Conservation (phyloP, 2,797 vertebrate genomes). For the Chaetophractus vellerosus region DNA sequence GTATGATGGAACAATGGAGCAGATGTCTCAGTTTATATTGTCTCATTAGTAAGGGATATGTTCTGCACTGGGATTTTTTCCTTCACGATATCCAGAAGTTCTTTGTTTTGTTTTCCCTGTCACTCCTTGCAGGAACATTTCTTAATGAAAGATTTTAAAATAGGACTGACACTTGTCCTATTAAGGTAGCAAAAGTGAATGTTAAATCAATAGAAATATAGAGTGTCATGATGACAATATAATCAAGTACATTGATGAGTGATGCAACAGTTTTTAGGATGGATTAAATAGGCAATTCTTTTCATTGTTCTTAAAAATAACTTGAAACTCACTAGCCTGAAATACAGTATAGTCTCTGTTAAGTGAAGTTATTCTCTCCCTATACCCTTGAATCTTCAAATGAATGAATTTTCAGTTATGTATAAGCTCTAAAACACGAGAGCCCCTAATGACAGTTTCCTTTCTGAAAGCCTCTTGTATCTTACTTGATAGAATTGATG, state of each 20-base stretch:
- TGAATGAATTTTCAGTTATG: neutral
- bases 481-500: neutral
- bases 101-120: neutral
- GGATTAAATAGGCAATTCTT: conserved; percentile 9
- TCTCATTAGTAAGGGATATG: neutral
- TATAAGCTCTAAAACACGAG: neutral
- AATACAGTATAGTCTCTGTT: neutral
- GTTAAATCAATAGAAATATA: neutral
- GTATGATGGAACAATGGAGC: neutral
- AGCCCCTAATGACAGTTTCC: neutral
- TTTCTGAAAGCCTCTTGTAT: neutral
- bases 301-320: conserved; percentile 20
- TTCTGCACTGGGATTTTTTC: neutral
- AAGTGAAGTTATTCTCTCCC: neutral
- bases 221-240: neutral
- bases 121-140: neutral
- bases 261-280: neutral
- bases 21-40: neutral
- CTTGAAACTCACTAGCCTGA: conserved; percentile 28
- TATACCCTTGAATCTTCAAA: neutral
- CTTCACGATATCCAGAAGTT: neutral
- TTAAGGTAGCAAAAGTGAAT: conserved; percentile 21
- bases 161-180: neutral
- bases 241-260: neutral
- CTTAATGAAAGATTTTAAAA: conserved; percentile 3